Evolutionary conservation across 1,140 invertebrate genomes (phyloP), one percentile per base, ranked within the genome.

Genomic region (Drosophila parvula): DNA sequence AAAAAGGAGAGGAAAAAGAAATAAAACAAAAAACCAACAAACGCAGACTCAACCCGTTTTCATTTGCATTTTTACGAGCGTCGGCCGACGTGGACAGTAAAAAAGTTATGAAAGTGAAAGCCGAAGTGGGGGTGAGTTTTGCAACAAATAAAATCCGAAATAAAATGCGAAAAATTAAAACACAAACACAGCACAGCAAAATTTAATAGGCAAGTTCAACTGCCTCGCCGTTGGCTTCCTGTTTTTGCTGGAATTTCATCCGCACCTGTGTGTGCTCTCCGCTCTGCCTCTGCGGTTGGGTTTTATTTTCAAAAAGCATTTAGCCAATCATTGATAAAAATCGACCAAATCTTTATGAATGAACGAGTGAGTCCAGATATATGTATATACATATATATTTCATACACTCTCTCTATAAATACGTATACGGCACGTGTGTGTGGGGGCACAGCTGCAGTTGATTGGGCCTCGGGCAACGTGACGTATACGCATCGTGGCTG

Each of bases 311-410:
- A 56, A 67, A 78, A 78, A 86, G 71, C 81, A 85, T 85, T 85
- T 88, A 80, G 80, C 84, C 84, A 88, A 88, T 89, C 84, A 88
- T 88, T 88, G 84, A 88, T 89, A 88, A 88, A 88, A 89, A 88
- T 88, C 84, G 78, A 84, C 44, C 28, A 80, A 80, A 89, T 80
- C 68, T 83, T 88, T 88, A 88, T 88, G 83, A 88, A 88, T 88
- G 83, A 89, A 89, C 36, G 74, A 16, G 28, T 36, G 48, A 53
- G 16, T 57, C 50, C 43, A 36, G 57, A 48, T 48, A 67, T 65
- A 34, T 28, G 44, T 34, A 16, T 61, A 53, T 22, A 22, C 6
- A 50, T 50, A 16, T 60, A 63, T 34, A 34, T 48, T 30, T 32
- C n/a, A 50, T 32, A 16, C 47, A 12, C 14, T 43, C 9, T 51